Percentiles rank a stretch among this genome's conserved stretches.
Evolutionary conservation across 2,888 invertebrate species (phyloP).

Genomic region (Dryobota labecula): DNA sequence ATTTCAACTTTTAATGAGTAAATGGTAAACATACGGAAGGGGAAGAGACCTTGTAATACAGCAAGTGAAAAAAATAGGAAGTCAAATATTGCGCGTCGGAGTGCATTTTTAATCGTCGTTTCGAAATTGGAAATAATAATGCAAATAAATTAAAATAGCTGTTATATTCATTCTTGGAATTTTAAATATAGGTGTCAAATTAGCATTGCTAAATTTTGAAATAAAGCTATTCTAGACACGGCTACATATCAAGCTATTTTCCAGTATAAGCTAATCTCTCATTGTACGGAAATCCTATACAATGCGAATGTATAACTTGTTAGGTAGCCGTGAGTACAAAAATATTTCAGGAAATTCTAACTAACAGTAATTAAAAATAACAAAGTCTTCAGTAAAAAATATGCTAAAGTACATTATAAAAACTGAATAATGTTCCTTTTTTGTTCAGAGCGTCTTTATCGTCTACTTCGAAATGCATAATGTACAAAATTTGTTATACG

Average conservation of each 20-base stretch:
- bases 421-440: not conserved
- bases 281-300: no score
- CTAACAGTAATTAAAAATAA: not conserved
- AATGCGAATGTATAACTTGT: no score
- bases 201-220: not conserved
- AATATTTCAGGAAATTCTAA: not conserved
- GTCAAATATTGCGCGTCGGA: not conserved
- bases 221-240: not conserved
- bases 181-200: not conserved
- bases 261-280: no score
- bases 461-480: not conserved
- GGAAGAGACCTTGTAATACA: slow-evolving; percentile 31
- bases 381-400: not conserved
- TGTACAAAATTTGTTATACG: not conserved
- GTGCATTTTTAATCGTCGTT: not conserved
- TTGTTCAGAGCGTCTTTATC: not conserved
- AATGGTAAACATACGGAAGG: slow-evolving; percentile 28
- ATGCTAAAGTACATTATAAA: no score
- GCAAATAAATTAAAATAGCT: not conserved
- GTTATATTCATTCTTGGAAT: not conserved
- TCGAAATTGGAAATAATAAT: slow-evolving; percentile 5
- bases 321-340: no score
- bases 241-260: no score
- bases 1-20: not conserved
- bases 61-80: slow-evolving; percentile 3